Conservation (phyloP, 2,797 vertebrate genomes). For the Sarcoramphus papa region DNA sequence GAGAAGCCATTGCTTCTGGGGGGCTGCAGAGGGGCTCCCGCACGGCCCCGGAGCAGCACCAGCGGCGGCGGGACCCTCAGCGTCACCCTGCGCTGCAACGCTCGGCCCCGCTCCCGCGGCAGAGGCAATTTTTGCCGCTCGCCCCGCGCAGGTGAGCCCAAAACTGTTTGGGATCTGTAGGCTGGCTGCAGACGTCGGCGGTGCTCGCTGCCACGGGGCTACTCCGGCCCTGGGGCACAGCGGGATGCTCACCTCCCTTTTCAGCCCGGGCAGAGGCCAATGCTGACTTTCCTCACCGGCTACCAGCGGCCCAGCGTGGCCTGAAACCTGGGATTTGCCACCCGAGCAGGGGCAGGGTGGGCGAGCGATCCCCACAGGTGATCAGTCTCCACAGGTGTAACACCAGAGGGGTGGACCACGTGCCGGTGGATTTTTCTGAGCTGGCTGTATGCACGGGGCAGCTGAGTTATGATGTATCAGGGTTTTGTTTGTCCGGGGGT, state of each 20-base stretch:
- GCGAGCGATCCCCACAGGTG: fast-evolving
- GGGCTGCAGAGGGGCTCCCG: neutral
- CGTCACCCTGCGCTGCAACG: fast-evolving
- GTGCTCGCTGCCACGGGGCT: neutral
- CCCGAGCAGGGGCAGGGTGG: neutral
- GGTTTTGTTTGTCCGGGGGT: neutral
- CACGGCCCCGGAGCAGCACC: fast-evolving
- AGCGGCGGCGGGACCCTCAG: fast-evolving
- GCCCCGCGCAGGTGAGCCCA: fast-evolving
- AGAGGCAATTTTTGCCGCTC: neutral
- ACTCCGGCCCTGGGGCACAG: fast-evolving
- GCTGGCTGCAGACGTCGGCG: fast-evolving
- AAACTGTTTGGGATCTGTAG: fast-evolving
- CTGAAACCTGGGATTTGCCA: neutral
- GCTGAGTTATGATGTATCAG: neutral
- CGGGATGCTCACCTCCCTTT: fast-evolving
- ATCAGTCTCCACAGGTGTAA: neutral
- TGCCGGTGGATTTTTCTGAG: neutral
- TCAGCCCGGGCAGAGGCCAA: neutral
- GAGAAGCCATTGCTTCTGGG: neutral
- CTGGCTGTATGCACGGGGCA: neutral
- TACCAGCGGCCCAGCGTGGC: fast-evolving
- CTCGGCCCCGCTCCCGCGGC: fast-evolving
- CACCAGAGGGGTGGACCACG: fast-evolving
- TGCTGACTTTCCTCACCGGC: fast-evolving